phyloP scores from a whole-genome alignment of 1,140 invertebrate species.

The Globodera rostochiensis region DNA sequence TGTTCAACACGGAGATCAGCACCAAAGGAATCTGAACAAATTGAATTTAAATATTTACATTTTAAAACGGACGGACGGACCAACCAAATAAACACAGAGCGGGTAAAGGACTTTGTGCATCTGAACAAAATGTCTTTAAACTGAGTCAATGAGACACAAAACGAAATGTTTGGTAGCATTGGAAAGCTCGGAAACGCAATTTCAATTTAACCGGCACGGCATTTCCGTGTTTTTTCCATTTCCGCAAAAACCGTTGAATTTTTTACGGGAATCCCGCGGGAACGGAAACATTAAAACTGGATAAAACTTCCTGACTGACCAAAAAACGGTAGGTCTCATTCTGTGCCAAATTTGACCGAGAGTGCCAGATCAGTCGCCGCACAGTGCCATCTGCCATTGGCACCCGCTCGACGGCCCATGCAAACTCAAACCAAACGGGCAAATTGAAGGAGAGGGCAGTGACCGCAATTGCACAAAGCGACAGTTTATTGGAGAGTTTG shows the following conservation, averaged over 20 bases:
- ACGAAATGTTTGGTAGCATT: no score
- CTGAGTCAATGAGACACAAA: no score
- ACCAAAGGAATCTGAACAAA: constrained; percentile 47
- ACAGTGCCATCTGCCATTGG: constrained; percentile 30
- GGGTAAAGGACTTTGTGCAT: constrained; percentile 57
- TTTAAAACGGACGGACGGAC: not conserved
- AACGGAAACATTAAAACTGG: no score
- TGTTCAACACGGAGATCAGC: constrained; percentile 58
- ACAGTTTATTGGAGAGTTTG: constrained; percentile 31
- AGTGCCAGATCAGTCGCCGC: constrained; percentile 39
- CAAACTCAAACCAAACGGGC: constrained; percentile 57
- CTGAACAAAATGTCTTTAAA: constrained; percentile 38
- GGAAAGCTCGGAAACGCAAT: no score
- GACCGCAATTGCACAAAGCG: constrained; percentile 44
- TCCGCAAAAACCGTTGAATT: no score
- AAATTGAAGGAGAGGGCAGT: constrained; percentile 57
- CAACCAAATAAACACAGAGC: constrained; percentile 51
- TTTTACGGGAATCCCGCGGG: not conserved
- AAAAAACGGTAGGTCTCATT: constrained; percentile 39
- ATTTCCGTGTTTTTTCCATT: no score
- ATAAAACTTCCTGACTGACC: constrained; percentile 4
- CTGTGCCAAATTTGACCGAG: constrained; percentile 29
- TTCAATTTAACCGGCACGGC: no score
- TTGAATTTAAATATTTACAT: not conserved
- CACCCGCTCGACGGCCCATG: constrained; percentile 36